Evolutionary conservation across 2,888 invertebrate species (phyloP).

Genomic region (Drosophila bunnanda): DNA sequence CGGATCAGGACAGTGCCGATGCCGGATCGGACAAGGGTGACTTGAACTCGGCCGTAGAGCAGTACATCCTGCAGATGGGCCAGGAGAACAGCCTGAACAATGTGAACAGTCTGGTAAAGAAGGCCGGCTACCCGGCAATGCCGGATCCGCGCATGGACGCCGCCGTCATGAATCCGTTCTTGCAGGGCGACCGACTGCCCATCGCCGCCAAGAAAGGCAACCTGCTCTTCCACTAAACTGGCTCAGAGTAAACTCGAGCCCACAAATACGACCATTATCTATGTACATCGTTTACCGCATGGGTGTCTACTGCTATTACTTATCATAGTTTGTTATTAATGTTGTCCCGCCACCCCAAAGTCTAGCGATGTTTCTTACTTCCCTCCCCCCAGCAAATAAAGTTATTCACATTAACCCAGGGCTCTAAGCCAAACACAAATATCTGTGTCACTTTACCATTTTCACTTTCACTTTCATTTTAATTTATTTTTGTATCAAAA

Average conservation of each 20-base stretch:
- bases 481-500: constrained; percentile 44
- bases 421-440: constrained; percentile 56
- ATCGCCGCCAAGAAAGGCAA: constrained; percentile 97
- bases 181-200: constrained; percentile 93
- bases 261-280: constrained; percentile 26
- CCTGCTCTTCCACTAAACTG: constrained; percentile 84
- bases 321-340: constrained; percentile 54
- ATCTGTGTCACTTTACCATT: not conserved
- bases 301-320: constrained; percentile 52
- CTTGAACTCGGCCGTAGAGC: constrained; percentile 87
- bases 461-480: constrained; percentile 7
- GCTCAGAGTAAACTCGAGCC: constrained; percentile 7
- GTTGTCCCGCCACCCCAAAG: constrained; percentile 48
- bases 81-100: constrained; percentile 85
- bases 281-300: constrained; percentile 30
- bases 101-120: constrained; percentile 89
- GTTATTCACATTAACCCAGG: constrained; percentile 64
- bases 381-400: constrained; percentile 45
- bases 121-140: constrained; percentile 46
- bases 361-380: constrained; percentile 29
- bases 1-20: constrained; percentile 85
- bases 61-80: constrained; percentile 87
- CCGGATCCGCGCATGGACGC: constrained; percentile 80
- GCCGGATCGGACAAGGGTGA: constrained; percentile 69
- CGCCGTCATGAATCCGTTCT: constrained; percentile 94